Percentiles rank a stretch among this genome's conserved stretches.
Evolutionary conservation across 1,140 invertebrate genomes (phyloP).

Genomic region (Drosophila ohnishii): DNA sequence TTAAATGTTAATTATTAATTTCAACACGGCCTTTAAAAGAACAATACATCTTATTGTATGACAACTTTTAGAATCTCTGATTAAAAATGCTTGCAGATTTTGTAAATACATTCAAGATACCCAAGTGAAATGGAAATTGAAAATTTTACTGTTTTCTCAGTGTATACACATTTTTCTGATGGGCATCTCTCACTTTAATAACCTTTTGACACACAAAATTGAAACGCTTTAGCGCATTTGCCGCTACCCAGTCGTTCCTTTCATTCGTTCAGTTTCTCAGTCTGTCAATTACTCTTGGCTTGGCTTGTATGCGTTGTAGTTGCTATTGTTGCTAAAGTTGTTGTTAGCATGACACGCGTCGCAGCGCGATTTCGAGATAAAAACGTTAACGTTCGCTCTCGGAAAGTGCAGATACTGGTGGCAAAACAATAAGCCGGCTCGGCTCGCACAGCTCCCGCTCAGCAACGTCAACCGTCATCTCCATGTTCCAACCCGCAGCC

Average conservation of each 20-base stretch:
- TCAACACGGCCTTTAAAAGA: too few relatives aligned
- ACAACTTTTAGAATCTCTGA: too few relatives aligned
- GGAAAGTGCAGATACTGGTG: constrained; percentile 37
- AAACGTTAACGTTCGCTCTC: constrained; percentile 42
- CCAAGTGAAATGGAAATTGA: too few relatives aligned
- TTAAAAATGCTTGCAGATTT: too few relatives aligned
- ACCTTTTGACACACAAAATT: constrained; percentile 78
- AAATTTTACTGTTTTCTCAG: neutral
- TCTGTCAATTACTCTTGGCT: constrained; percentile 22
- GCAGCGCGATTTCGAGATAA: constrained; percentile 60
- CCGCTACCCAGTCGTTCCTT: constrained; percentile 33
- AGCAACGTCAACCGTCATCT: constrained; percentile 10
- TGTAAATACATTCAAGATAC: too few relatives aligned
- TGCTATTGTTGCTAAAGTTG: constrained; percentile 11
- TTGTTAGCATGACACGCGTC: constrained; percentile 57
- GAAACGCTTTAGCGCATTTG: constrained; percentile 72
- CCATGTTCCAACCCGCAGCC: constrained; percentile 4
- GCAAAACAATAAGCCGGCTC: constrained; percentile 37
- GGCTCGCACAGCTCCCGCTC: constrained; percentile 24
- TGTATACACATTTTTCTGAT: constrained; percentile 19
- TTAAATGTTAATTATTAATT: too few relatives aligned
- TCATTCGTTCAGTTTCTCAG: constrained; percentile 16
- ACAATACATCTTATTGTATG: too few relatives aligned
- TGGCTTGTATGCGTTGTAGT: constrained; percentile 1
- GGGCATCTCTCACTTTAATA: constrained; percentile 67